phyloP scores from a whole-genome alignment of 2,888 invertebrate genomes.

The Drosophila peninsularis region DNA sequence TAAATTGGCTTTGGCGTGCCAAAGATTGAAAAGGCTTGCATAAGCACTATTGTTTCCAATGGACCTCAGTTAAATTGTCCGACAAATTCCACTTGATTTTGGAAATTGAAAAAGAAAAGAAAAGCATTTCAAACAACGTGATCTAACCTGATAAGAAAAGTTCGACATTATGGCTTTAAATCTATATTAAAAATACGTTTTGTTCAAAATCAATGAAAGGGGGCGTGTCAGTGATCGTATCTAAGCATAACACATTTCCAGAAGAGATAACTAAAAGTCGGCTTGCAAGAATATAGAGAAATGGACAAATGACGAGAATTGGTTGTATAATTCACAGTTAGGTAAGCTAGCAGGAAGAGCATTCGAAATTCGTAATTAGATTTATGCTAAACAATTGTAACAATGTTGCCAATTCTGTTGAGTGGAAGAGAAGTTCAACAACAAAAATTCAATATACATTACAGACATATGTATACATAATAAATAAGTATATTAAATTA shows the following conservation, averaged over 20 bases:
- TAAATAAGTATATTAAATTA: conserved; percentile 46
- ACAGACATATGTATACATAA: conserved; percentile 33
- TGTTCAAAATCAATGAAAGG: not conserved
- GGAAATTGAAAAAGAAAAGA: not conserved
- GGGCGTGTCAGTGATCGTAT: conserved; percentile 5
- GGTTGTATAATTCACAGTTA: conserved; percentile 72
- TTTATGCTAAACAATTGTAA: conserved; percentile 49
- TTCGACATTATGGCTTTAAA: conserved; percentile 23
- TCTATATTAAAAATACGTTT: conserved; percentile 20
- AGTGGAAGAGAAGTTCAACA: conserved; percentile 33
- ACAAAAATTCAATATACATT: conserved; percentile 44
- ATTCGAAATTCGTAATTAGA: conserved; percentile 43
- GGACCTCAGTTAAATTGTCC: conserved; percentile 5
- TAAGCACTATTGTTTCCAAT: conserved; percentile 3
- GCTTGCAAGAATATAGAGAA: conserved; percentile 28
- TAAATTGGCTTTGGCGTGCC: conserved; percentile 31
- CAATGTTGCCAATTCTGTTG: conserved; percentile 73
- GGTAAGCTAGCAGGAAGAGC: conserved; percentile 34
- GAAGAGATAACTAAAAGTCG: not conserved
- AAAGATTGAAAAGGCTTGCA: conserved; percentile 36
- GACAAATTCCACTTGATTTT: conserved; percentile 7
- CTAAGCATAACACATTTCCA: conserved; percentile 9
- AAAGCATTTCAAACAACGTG: conserved; percentile 14
- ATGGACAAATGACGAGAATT: conserved; percentile 47
- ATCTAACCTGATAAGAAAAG: conserved; percentile 21